Percentiles rank a stretch among this genome's conserved stretches.
Evolutionary conservation across 2,797 vertebrate genomes (phyloP).

Genomic region (Phalloptychus januarius): DNA sequence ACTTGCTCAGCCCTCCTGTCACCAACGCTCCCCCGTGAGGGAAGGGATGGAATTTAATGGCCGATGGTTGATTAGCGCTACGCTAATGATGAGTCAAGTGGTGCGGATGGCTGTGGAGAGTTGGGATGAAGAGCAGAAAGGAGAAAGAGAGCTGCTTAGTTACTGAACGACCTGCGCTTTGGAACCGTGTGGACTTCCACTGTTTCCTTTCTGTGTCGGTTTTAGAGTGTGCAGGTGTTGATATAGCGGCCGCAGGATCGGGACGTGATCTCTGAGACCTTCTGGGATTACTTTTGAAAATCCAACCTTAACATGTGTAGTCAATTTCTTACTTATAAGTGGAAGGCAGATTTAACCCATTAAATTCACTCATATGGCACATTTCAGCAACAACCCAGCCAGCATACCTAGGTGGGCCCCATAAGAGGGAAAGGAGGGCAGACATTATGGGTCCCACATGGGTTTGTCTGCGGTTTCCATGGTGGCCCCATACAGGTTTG

Average conservation of each 20-base stretch:
- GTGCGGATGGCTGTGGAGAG: slow-evolving; percentile 25
- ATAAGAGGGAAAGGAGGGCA: no score
- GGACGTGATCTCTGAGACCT: neutral
- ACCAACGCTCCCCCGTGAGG: slow-evolving; percentile 17
- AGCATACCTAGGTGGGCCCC: no score
- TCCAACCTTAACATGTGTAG: neutral
- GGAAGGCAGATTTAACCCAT: neutral
- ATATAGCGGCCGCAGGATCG: no score
- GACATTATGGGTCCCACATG: no score
- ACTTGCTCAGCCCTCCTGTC: slow-evolving; percentile 45
- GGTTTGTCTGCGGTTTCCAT: no score
- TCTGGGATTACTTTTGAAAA: neutral
- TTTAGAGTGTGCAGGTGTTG: neutral
- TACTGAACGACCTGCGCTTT: slow-evolving; percentile 7
- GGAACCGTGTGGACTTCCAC: neutral
- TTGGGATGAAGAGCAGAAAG: slow-evolving; percentile 34
- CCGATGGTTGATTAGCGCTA: slow-evolving; percentile 61
- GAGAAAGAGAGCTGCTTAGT: slow-evolving; percentile 6
- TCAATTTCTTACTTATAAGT: neutral
- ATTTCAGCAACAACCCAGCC: no score
- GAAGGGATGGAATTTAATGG: slow-evolving; percentile 59
- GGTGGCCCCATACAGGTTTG: no score
- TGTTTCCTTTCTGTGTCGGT: neutral
- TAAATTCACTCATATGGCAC: no score
- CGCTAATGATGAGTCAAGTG: slow-evolving; percentile 53